Evolutionary conservation across 2,113 vertebrate genomes (phyloP).

Genomic region (Plestiodon gilberti): DNA sequence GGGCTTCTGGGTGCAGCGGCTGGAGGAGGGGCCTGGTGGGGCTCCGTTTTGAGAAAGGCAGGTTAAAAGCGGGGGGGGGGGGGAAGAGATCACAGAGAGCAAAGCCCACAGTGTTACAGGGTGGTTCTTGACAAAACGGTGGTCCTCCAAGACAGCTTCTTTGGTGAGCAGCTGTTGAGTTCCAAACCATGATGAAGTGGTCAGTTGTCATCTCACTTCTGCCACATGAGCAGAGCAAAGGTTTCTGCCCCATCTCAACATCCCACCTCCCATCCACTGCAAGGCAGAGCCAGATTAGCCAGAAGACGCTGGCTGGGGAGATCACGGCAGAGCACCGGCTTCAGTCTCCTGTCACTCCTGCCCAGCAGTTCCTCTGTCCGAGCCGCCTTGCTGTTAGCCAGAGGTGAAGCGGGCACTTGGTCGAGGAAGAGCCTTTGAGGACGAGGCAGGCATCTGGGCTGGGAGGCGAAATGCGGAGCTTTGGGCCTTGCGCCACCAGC

Average conservation of each 20-base stretch:
- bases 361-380: too few relatives aligned
- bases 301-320: neutral
- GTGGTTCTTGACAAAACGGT: neutral
- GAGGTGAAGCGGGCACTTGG: rapidly evolving
- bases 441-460: neutral
- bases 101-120: rapidly evolving
- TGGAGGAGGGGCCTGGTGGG: too few relatives aligned
- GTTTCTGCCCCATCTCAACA: too few relatives aligned
- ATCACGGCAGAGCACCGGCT: neutral
- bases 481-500: rapidly evolving
- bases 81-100: neutral
- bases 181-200: neutral
- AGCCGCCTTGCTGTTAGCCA: rapidly evolving
- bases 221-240: too few relatives aligned
- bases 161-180: neutral
- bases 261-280: neutral
- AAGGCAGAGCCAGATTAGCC: too few relatives aligned
- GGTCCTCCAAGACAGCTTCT: neutral
- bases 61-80: too few relatives aligned
- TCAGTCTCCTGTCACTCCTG: neutral
- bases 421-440: neutral
- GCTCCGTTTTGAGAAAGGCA: neutral
- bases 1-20: neutral
- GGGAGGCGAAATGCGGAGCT: too few relatives aligned
- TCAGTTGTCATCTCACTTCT: neutral